Conservation (phyloP, 2,888 invertebrate species). For the Melanchra persicariae region DNA sequence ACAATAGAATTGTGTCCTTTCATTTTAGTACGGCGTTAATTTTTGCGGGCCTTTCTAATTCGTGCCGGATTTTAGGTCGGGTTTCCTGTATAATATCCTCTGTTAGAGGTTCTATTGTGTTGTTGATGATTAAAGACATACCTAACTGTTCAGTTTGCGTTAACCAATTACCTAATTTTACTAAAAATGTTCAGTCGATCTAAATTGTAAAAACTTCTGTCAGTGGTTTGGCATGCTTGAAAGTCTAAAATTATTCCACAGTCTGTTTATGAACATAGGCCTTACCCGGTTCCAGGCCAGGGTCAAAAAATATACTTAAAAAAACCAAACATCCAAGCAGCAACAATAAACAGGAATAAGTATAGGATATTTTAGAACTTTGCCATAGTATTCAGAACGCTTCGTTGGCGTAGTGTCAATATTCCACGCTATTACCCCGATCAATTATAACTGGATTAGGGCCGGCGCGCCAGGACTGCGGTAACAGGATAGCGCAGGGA, state of each 20-base stretch:
- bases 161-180: no score
- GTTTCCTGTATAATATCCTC: slow-evolving; percentile 26
- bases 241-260: not conserved
- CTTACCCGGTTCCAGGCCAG: no score
- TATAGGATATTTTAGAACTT: not conserved
- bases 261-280: no score
- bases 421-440: slow-evolving; percentile 45
- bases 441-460: slow-evolving; percentile 76
- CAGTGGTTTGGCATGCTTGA: not conserved
- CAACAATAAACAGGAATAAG: not conserved
- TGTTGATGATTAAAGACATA: not conserved
- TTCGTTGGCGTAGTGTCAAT: slow-evolving; percentile 25
- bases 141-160: no score
- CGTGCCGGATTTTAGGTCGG: slow-evolving; percentile 35
- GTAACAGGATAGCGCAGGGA: slow-evolving; percentile 78
- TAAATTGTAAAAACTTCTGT: not conserved
- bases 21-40: slow-evolving; percentile 39
- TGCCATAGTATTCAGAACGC: slow-evolving; percentile 1
- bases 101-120: slow-evolving; percentile 22
- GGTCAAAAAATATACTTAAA: no score
- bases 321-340: not conserved
- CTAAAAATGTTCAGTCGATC: no score
- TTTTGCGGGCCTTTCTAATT: slow-evolving; percentile 52
- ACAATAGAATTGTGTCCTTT: slow-evolving; percentile 86
- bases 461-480: slow-evolving; percentile 69